phyloP scores from a whole-genome alignment of 2,888 invertebrate genomes.

The Lithophane leautieri region DNA sequence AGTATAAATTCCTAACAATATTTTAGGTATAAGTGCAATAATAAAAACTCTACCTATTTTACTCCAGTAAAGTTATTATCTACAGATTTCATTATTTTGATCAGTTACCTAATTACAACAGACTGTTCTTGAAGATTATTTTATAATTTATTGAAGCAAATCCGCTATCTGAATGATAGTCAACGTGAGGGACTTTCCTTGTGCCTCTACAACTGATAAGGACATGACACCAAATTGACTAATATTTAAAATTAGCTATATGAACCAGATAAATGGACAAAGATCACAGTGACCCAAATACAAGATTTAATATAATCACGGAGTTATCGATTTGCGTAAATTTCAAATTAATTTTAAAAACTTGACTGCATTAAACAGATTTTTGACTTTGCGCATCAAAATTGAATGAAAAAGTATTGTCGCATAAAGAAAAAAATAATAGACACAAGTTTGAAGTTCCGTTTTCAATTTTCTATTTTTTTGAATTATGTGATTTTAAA shows the following conservation, averaged over 20 bases:
- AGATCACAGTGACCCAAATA: constrained; percentile 25
- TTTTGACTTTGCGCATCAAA: neutral
- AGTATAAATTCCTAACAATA: no score
- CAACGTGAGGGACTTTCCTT: constrained; percentile 44
- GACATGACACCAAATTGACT: constrained; percentile 38
- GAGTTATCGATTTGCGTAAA: constrained; percentile 11
- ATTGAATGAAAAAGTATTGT: neutral
- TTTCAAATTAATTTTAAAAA: neutral
- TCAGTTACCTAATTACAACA: no score
- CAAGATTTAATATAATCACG: constrained; percentile 1
- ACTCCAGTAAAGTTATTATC: neutral
- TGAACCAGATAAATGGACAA: constrained; percentile 31
- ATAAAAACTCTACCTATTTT: neutral
- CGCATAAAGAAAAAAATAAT: no score
- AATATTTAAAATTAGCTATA: constrained; percentile 20
- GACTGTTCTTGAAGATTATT: constrained; percentile 20
- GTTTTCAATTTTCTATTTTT: neutral
- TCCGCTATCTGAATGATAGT: constrained; percentile 34
- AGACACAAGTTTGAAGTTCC: neutral
- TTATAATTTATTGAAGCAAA: constrained; percentile 7
- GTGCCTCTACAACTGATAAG: constrained; percentile 51
- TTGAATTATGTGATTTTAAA: neutral
- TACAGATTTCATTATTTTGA: neutral
- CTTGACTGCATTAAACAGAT: neutral
- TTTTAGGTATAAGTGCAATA: neutral